Conservation (phyloP, 2,113 vertebrate species). For the Tachysurus vachellii region DNA sequence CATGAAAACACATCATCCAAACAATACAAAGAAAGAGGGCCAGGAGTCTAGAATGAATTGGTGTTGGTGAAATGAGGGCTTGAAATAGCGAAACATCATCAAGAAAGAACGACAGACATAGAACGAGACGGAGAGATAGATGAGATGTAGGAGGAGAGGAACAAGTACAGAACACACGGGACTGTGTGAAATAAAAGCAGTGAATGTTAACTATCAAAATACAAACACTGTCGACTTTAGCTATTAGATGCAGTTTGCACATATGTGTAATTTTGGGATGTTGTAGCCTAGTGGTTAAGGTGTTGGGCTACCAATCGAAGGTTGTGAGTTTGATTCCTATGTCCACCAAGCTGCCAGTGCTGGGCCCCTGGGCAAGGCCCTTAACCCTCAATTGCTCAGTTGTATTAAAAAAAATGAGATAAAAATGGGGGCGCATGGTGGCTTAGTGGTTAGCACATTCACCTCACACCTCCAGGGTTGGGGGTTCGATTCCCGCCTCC, state of each 20-base stretch:
- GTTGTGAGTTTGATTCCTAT: too few species aligned
- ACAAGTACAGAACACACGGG: neutral
- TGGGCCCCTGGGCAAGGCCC: too few species aligned
- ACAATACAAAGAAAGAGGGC: neutral
- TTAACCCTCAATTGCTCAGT: too few species aligned
- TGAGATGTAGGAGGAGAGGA: neutral
- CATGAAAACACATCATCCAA: neutral
- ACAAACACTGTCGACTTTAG: too few species aligned
- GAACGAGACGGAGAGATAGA: neutral
- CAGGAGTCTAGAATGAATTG: neutral
- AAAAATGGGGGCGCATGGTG: too few species aligned
- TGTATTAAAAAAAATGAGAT: too few species aligned
- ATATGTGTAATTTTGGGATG: neutral
- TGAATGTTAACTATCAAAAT: neutral
- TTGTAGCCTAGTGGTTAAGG: too few species aligned
- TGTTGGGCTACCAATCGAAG: too few species aligned
- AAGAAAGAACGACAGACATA: neutral
- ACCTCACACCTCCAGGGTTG: too few species aligned
- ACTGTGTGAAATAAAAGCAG: neutral
- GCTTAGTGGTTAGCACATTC: too few species aligned
- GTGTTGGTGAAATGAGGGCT: neutral
- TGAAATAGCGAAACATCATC: neutral
- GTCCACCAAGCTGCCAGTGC: too few species aligned
- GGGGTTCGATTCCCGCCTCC: too few species aligned
- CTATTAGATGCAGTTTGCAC: constrained; percentile 10